phyloP scores from a whole-genome alignment of 2,113 vertebrate genomes.

The Platysternon megacephalum region DNA sequence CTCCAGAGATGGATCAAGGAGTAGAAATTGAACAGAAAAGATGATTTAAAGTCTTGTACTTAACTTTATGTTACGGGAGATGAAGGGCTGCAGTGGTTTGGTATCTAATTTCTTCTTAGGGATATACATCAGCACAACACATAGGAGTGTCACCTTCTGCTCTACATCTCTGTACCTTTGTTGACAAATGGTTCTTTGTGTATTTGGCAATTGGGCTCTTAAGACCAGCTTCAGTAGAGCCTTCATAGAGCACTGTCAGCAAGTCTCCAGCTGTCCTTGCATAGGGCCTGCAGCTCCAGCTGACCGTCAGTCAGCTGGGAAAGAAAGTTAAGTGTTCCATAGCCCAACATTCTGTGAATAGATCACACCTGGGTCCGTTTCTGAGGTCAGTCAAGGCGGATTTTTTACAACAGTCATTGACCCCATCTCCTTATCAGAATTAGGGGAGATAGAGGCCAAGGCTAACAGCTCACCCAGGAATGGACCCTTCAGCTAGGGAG shows the following conservation, averaged over 20 bases:
- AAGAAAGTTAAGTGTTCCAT: background rate
- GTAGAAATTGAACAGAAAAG: background rate
- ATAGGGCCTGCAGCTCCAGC: background rate
- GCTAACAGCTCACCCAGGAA: background rate
- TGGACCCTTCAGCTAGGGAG: background rate
- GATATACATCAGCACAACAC: background rate
- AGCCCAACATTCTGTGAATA: background rate
- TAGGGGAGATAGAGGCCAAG: background rate
- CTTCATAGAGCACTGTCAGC: background rate
- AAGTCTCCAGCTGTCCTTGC: background rate
- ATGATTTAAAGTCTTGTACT: background rate
- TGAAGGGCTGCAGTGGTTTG: background rate
- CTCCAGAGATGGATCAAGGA: background rate
- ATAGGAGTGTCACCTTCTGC: background rate
- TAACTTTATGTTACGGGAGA: background rate
- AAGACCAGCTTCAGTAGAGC: accelerated
- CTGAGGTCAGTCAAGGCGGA: background rate
- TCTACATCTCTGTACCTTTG: accelerated
- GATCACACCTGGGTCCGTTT: background rate
- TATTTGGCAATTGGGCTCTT: background rate
- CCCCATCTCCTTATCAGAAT: background rate
- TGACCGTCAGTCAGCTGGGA: background rate
- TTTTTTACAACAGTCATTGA: background rate
- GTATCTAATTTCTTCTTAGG: background rate
- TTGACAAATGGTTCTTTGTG: background rate